Evolutionary conservation across 2,797 vertebrate genomes (phyloP).

Genomic region (Melanotaenia trifasciata): DNA sequence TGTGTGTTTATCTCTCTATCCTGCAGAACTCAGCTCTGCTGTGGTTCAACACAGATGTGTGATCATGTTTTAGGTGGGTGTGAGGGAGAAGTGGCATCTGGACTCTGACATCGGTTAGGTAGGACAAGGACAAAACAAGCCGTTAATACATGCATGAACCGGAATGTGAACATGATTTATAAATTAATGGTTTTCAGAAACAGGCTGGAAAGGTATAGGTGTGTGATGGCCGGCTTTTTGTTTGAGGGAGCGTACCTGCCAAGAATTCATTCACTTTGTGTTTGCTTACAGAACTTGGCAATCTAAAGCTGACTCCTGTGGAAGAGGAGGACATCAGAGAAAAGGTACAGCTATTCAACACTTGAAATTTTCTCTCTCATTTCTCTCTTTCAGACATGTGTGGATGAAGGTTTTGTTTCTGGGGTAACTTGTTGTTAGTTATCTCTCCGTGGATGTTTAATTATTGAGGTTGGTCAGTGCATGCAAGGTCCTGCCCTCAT

Average conservation of each 20-base stretch:
- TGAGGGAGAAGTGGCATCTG: conserved; percentile 18
- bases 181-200: conserved; percentile 3
- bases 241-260: conserved; percentile 31
- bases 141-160: conserved; percentile 28
- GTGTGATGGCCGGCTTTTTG: conserved; percentile 13
- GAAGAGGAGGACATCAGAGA: conserved; percentile 57
- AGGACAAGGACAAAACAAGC: conserved; percentile 17
- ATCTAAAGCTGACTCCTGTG: conserved; percentile 43
- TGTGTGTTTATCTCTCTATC: conserved; percentile 24
- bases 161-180: conserved; percentile 13
- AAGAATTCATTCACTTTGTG: conserved; percentile 58
- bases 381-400: background rate
- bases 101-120: conserved; percentile 4
- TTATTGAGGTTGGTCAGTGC: conserved; percentile 17
- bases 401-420: conserved; percentile 4
- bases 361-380: conserved; percentile 16
- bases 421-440: background rate
- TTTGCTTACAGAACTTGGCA: conserved; percentile 65
- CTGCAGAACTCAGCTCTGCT: conserved; percentile 22
- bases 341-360: conserved; percentile 64
- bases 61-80: conserved; percentile 29
- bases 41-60: conserved; percentile 52
- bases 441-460: conserved; percentile 2
- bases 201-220: conserved; percentile 4
- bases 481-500: background rate